Evolutionary conservation across 2,797 vertebrate species (phyloP), one percentile per base, ranked within the genome.

Genomic region (Heteromormyrus szaboi): DNA sequence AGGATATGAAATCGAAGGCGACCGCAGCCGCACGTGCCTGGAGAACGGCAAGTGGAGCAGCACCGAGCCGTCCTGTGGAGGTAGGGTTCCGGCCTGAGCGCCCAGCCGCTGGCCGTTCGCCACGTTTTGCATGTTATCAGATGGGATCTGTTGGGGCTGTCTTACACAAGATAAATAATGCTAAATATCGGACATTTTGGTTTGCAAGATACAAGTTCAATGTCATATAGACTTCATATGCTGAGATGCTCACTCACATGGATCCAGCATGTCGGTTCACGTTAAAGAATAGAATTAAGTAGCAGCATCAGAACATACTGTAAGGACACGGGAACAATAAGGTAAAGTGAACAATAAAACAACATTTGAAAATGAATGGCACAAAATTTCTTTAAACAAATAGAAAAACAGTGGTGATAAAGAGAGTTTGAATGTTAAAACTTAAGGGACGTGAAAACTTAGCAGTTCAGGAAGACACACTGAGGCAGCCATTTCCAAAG

Each of bases 1-100:
- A 0, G 98, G 98, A 14, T 98, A 98, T 92, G 96, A 96, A 90
- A 94, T 99, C 7, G 97, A 98, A 92, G 97, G 97, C 0, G 96
- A 98, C 85, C 96, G 94, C 50, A 97, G 96, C 0, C 96, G 97
- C 3, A 90, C 95, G 89, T 99, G 98, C 93, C 96, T 95, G 94
- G 96, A 96, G 46, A 92, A 95, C 0, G 97, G 97, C 0, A 94
- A 3, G 1, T 99, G 98, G 98, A 98, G 96, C 0, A 97, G 97
- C 11, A 92, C 76, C 0, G 97, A 98, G 92, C 98, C 98, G 0
- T 88, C 95, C 51, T 99, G 98, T 94, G 93, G 96, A 97, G 98
- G 98, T 99, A 96, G 72, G 0, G 46, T 51, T 19, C 76, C 29
- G 2, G 54, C 19, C 54, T 1, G 56, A 22, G 11, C 4, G 9